Evolutionary conservation across 2,113 vertebrate species (phyloP).

Genomic region (Phylloscopus trochilus): DNA sequence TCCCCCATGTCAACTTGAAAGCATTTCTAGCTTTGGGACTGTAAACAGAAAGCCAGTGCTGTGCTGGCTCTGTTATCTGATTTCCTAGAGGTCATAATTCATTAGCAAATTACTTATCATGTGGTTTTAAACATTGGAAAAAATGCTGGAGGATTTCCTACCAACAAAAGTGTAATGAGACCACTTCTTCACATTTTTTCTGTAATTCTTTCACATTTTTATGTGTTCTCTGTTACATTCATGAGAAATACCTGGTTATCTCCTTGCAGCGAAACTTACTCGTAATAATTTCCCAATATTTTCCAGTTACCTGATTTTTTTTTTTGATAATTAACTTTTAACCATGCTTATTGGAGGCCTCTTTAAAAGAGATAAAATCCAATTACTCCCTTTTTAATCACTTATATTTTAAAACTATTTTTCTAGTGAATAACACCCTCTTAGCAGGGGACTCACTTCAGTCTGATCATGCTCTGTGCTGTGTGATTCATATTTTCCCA

Average conservation of each 20-base stretch:
- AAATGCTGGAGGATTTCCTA: background rate
- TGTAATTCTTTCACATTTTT: background rate
- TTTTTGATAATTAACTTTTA: background rate
- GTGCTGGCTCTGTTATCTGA: background rate
- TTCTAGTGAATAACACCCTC: background rate
- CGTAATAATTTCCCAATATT: background rate
- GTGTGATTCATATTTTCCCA: background rate
- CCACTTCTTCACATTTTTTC: background rate
- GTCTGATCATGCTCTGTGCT: background rate
- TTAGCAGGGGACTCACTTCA: background rate
- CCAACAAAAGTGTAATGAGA: background rate
- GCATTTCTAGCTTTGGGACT: background rate
- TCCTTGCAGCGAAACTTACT: background rate
- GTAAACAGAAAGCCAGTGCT: background rate
- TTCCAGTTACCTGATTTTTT: background rate
- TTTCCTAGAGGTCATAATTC: background rate
- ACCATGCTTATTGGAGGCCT: background rate
- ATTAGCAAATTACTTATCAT: background rate
- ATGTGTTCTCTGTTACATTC: background rate
- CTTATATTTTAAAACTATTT: background rate
- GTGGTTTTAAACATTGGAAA: background rate
- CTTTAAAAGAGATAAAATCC: background rate
- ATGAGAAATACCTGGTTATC: background rate
- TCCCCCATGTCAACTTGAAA: background rate
- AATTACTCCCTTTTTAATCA: background rate